Base-by-base conservation (phyloP, 2,113 vertebrate species). In the Myxocyprinus asiaticus region DNA sequence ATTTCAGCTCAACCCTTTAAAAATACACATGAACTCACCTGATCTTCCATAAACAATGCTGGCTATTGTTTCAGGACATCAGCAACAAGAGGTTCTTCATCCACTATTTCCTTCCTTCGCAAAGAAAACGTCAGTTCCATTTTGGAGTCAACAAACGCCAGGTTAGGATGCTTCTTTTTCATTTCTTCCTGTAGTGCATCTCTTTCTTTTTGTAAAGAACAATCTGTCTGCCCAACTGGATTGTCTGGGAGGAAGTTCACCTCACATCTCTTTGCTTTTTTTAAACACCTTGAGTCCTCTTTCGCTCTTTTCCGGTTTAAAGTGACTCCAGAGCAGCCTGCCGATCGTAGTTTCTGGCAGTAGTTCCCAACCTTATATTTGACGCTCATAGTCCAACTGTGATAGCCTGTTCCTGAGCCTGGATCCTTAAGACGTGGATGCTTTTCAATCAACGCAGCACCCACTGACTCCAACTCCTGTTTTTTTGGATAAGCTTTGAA, bases 401-500 rank as follows among this genome's bases (percentile, higher is more conserved):
- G 10, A 58, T 48, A 79, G 43, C 70, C 81, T 55, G 22, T 64
- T 65, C 70, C 71, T 17, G 5, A 17, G 8, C 81, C 71, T 17
- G 58, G 48, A 6, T 83, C 47, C 17, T 44, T 43, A 0, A 80
- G 58, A 59, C 82, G 71, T 33, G 42, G 65, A 65, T 79, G 15
- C 67, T 66, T 67, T 0, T 50, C 8, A 65, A 75, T 45, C 4
- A 79, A 11, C 10, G 72, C 64, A 15, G 64, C 43, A 47, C 77
- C 59, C 22, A 80, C 42, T 0, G 43, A 70, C 9, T 83, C 78
- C 15, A 68, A 62, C 50, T 76, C 50, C 47, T 75, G 2, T 44
- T 48, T 70, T 3, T 61, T 50, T 61, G 78, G 78, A n/a, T 83
- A 77, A 8, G 67, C 72, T n/a, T 68, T 83, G n/a, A 77, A n/a